Evolutionary conservation across 2,113 vertebrate genomes (phyloP), one percentile per base, ranked within the genome.

Genomic region (Lampris incognitus): DNA sequence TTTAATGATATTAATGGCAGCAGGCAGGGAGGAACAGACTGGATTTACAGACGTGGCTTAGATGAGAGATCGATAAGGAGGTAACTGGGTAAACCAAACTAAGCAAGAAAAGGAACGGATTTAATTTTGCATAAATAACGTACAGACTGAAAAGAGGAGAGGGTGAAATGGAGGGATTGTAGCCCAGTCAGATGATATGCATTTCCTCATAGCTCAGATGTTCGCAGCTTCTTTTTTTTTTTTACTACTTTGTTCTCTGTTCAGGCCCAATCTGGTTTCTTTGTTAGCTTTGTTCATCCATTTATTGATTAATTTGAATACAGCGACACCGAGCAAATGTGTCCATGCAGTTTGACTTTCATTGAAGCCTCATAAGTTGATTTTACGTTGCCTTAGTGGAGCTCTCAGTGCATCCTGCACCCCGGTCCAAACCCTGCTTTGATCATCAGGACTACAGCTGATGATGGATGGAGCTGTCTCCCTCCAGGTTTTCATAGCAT

Each of bases 91-190:
- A 85, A 82, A 76, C 78, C 85, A 86, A 88, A 88, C 90, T 88
- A 85, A 89, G 88, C 85, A 87, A 88, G 90, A 90, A 91, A 85
- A 79, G 84, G 56, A 87, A 76, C 81, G 75, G 83, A 84, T 92
- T 94, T 93, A 89, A 93, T 93, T 94, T 89, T 89, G 87, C 88
- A 93, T 93, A 89, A 93, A 93, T 93, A 93, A 92, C 92, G 88
- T 88, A 91, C 75, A 39, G 76, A 72, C 60, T 68, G 68, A 81
- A 70, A 72, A 69, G 76, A 56, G 54, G 76, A 56, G 54, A 67
- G 42, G 54, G 9, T 6, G 40, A 62, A 58, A 83, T 66, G 24
- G 74, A 66, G 69, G 41, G n/a, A 50, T 7, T 62, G n/a, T 66
- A 74, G 57, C 3, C 66, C 38, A 71, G 69, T 66, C 11, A 51